Conservation (phyloP, 2,888 invertebrate genomes). For the Myopa tessellatipennis region DNA sequence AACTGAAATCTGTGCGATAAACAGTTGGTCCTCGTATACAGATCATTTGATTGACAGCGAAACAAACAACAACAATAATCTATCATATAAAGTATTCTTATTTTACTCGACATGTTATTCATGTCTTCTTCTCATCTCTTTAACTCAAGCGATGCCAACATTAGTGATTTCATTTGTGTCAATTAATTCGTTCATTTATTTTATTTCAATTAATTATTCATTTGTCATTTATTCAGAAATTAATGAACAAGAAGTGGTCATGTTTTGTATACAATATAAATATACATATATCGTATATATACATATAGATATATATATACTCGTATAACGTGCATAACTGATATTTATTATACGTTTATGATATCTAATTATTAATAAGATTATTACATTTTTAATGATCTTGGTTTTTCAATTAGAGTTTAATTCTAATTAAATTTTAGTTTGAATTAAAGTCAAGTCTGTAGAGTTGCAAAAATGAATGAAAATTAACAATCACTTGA, state of each 20-base stretch:
- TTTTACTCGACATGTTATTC: not conserved
- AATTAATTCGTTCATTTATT: slow-evolving; percentile 21
- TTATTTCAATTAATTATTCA: slow-evolving; percentile 24
- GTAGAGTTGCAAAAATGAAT: too few species aligned
- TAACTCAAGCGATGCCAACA: slow-evolving; percentile 38
- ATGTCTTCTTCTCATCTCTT: not conserved
- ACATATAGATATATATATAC: too few species aligned
- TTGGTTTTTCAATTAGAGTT: too few species aligned
- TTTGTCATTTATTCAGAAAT: too few species aligned
- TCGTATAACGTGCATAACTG: too few species aligned
- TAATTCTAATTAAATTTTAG: too few species aligned
- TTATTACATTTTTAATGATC: too few species aligned
- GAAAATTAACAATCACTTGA: too few species aligned
- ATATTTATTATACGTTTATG: too few species aligned
- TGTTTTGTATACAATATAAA: slow-evolving; percentile 12
- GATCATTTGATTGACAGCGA: not conserved
- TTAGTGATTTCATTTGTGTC: slow-evolving; percentile 17
- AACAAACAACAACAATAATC: slow-evolving; percentile 28
- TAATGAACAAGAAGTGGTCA: not conserved
- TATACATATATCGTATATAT: not conserved
- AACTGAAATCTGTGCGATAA: not conserved
- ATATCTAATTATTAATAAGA: too few species aligned
- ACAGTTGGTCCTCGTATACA: too few species aligned
- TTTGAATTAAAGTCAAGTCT: too few species aligned
- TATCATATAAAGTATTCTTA: slow-evolving; percentile 16